Evolutionary conservation across 2,888 invertebrate genomes (phyloP).

Genomic region (Parnassius orleans): DNA sequence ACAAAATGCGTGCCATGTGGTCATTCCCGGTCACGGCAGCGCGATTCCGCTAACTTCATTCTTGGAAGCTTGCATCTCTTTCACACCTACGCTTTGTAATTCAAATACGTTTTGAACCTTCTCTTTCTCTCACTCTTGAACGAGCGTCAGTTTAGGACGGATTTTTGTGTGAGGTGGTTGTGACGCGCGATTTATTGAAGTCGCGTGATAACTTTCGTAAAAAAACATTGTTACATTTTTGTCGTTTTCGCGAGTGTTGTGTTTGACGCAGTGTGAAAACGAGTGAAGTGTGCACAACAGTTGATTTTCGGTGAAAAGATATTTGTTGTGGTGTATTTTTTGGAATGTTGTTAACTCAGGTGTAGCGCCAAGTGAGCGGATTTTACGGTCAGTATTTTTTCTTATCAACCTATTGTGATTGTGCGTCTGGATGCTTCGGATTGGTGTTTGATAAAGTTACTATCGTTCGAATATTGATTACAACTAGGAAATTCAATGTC

Average conservation of each 20-base stretch:
- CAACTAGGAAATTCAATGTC: constrained; percentile 19
- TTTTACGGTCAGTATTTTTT: constrained; percentile 58
- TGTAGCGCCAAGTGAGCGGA: constrained; percentile 54
- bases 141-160: constrained; percentile 56
- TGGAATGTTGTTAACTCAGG: constrained; percentile 66
- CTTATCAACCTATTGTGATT: constrained; percentile 46
- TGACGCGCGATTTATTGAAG: constrained; percentile 35
- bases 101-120: constrained; percentile 51
- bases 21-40: constrained; percentile 62
- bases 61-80: constrained; percentile 45
- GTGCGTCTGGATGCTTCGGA: constrained; percentile 42
- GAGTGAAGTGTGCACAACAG: constrained; percentile 43
- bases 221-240: constrained; percentile 58
- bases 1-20: constrained; percentile 73
- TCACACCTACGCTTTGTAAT: constrained; percentile 43
- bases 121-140: constrained; percentile 64
- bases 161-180: constrained; percentile 38
- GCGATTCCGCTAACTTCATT: constrained; percentile 60
- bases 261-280: constrained; percentile 48
- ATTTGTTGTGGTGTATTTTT: constrained; percentile 45
- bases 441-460: constrained; percentile 40
- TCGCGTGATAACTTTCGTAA: constrained; percentile 68
- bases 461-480: constrained; percentile 16
- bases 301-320: constrained; percentile 37
- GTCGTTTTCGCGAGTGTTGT: constrained; percentile 52